Base-by-base conservation (phyloP, 2,797 vertebrate species). In the Kryptolebias ocellatus region DNA sequence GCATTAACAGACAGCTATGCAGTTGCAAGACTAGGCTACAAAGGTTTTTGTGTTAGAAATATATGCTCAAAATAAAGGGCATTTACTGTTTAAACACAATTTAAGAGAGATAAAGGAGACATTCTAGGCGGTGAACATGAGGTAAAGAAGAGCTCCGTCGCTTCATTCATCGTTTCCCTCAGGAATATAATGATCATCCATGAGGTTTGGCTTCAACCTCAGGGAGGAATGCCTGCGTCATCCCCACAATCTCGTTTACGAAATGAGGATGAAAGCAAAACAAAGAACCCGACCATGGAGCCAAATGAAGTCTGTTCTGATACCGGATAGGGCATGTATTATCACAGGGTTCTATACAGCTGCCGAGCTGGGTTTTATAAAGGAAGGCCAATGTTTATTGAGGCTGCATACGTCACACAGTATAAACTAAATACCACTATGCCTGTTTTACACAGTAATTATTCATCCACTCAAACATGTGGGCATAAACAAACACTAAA, bases 331-430 rank as follows among this genome's bases (percentile, higher is more conserved):
- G 58, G 60, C 74, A 60, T 24, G 24, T 67, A 67, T 61, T 79
- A 76, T 79, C 79, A 55, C 62, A 74, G 76, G 60, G 80, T 66
- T 78, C 42, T 24, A 68, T 79, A 72, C 73, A 82, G 83, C 80
- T 82, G 84, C 76, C 18, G 52, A 71, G 74, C 52, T 24, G 57
- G 71, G 80, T 83, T 84, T 80, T 27, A 5, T 24, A 49, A 76
- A 85, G 73, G 81, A 88, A 88, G 85, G 82, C 72, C 68, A 53
- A 53, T 81, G 86, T 87, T 85, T 81, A 86, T 79, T 76, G 59
- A 85, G 79, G 77, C 79, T 66, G 54, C 76, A 76, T 83, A 89
- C 77, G 82, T 90, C 86, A 88, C 53, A 49, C 61, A 62, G 56
- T 42, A 73, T 16, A 58, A 72, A 72, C 68, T 59, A 37, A 80